Base-by-base conservation (phyloP, 1,140 invertebrate species). In the Eurosta solidaginis region DNA sequence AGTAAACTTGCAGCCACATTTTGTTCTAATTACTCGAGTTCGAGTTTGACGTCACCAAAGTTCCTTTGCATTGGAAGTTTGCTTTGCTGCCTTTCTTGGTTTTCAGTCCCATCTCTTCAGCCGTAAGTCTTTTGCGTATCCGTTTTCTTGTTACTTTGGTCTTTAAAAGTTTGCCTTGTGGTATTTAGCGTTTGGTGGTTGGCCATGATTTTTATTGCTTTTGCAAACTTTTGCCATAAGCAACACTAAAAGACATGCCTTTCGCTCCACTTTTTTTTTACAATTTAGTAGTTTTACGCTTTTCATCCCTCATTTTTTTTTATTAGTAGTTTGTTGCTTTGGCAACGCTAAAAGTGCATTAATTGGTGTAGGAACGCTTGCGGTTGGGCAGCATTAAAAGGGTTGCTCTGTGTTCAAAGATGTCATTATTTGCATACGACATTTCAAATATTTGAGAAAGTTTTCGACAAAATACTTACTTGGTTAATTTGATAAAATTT, bases 1-100 rank as follows among this genome's bases (percentile, higher is more conserved):
- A 68, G 59, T 40, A 68, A 68, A 68, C 59, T 68, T 40, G 59
- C 59, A 68, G 59, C 59, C 59, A 20, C 59, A 68, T 27, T 68
- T 68, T 68, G 59, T 36, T 68, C 59, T 68, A 68, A 68, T 68
- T 68, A 68, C 59, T 68, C 59, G 59, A 68, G 59, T 68, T 68
- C 9, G 59, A 54, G 50, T 54, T 54, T 54, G 50, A 68, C 33
- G 36, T 68, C 59, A 20, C 59, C 22, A 42, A 47, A 68, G 59
- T 68, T 68, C 59, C n/a, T n/a, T n/a, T n/a, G n/a, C n/a, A n/a
- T n/a, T n/a, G n/a, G n/a, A n/a, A n/a, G n/a, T 68, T 68, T 40
- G 59, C 59, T 5, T 40, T 68, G 59, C 27, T 68, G 14, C 20
- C 5, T 54, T 20, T 7, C 22, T 27, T 10, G 0, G 33, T 42